Evolutionary conservation across 2,888 invertebrate genomes (phyloP).

Genomic region (Agapetus fuscipes): DNA sequence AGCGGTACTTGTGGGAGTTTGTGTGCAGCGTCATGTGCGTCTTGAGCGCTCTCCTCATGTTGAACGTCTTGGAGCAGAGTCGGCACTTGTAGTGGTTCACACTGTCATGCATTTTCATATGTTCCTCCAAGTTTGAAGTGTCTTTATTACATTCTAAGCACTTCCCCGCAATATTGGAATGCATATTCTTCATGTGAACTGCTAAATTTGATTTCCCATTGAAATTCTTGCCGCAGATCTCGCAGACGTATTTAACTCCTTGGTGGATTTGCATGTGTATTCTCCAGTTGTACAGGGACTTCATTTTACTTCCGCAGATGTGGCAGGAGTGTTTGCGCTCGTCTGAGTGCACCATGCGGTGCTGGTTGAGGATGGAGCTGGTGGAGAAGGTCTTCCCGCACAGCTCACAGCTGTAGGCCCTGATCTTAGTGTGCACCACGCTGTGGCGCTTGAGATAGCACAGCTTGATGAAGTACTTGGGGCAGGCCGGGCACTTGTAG

Average conservation of each 20-base stretch:
- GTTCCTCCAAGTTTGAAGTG: slow-evolving; percentile 44
- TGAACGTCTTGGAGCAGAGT: slow-evolving; percentile 7
- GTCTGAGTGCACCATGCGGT: slow-evolving; percentile 35
- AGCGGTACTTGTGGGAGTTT: slow-evolving; percentile 7
- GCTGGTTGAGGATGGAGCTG: slow-evolving; percentile 30
- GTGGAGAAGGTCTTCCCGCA: slow-evolving; percentile 22
- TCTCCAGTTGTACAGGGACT: slow-evolving; percentile 41
- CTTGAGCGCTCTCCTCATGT: slow-evolving; percentile 6
- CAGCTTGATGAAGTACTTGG: slow-evolving; percentile 9
- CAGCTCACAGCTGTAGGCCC: slow-evolving; percentile 34
- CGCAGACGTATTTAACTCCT: slow-evolving; percentile 34
- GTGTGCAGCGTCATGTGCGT: slow-evolving; percentile 12
- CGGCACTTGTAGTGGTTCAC: slow-evolving; percentile 38
- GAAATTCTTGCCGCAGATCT: slow-evolving; percentile 39
- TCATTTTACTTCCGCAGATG: slow-evolving; percentile 42
- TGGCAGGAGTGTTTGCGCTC: slow-evolving; percentile 46
- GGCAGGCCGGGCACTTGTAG: slow-evolving; percentile 29
- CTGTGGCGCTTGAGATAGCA: slow-evolving; percentile 24
- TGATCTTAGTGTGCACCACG: slow-evolving; percentile 35
- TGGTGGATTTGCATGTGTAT: slow-evolving; percentile 39
- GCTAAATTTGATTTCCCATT: slow-evolving; percentile 31
- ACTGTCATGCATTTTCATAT: slow-evolving; percentile 49
- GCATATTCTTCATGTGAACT: slow-evolving; percentile 14
- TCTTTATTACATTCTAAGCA: slow-evolving; percentile 44
- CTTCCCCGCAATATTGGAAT: slow-evolving; percentile 23